Percentiles rank a stretch among this genome's conserved stretches.
Evolutionary conservation across 2,113 vertebrate species (phyloP).

Genomic region (Zapornia atra): DNA sequence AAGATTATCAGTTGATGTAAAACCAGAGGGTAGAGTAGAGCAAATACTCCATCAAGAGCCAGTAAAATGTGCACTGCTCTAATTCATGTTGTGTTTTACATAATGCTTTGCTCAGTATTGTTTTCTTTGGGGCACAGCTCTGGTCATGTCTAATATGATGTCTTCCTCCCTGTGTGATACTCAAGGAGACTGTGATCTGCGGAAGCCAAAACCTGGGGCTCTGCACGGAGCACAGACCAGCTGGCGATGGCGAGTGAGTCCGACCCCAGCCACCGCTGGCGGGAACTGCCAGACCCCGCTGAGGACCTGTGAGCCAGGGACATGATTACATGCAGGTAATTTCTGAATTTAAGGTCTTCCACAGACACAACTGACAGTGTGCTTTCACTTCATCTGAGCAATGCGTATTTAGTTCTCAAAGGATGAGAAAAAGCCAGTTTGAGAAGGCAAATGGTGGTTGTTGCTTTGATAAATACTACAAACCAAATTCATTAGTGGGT

Average conservation of each 20-base stretch:
- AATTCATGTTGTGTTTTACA: background rate
- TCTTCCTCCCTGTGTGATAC: accelerated
- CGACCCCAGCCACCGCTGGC: accelerated
- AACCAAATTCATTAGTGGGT: background rate
- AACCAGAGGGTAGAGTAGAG: background rate
- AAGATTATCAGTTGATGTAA: background rate
- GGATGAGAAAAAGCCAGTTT: background rate
- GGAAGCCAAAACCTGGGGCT: background rate
- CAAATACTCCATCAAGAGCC: background rate
- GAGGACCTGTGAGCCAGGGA: background rate
- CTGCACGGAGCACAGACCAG: accelerated
- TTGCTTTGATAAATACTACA: background rate
- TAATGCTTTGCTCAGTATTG: background rate
- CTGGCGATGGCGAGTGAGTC: accelerated
- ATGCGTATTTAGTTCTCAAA: background rate
- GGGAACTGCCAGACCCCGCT: background rate
- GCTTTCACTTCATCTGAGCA: background rate
- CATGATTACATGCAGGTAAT: too few relatives aligned
- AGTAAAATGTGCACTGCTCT: background rate
- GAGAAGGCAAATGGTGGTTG: background rate
- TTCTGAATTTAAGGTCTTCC: background rate
- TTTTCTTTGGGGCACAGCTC: background rate
- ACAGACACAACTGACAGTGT: accelerated
- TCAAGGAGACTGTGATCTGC: background rate
- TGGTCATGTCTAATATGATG: background rate